A percentile compares a stretch with the other conserved stretches of the same genome.
phyloP scores from a whole-genome alignment of 64 coral and sea anemone species.

The Exaiptasia diaphana region DNA sequence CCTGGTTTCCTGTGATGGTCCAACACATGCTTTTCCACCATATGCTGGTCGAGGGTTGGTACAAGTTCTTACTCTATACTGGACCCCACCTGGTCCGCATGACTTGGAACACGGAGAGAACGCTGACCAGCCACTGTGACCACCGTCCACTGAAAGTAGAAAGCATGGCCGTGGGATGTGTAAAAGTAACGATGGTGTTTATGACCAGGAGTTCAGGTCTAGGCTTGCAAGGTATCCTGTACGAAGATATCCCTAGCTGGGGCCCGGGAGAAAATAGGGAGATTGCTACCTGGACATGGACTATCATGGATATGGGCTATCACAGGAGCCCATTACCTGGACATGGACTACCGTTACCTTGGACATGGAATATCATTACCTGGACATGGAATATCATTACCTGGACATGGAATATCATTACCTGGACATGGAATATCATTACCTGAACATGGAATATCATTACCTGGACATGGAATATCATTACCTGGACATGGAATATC shows the following conservation, averaged over 20 bases:
- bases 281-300: not conserved
- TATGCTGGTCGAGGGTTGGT: slow-evolving; percentile 55
- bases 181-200: not conserved
- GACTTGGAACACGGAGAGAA: slow-evolving; percentile 58
- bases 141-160: slow-evolving; percentile 53
- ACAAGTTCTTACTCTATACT: slow-evolving; percentile 62
- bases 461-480: not conserved
- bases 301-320: not conserved
- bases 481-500: not conserved
- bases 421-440: not conserved
- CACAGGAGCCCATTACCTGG: not conserved
- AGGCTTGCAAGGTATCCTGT: too few species aligned
- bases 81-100: slow-evolving; percentile 52
- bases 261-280: not conserved
- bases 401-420: not conserved
- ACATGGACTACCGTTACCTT: too few species aligned
- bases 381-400: too few species aligned
- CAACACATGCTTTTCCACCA: slow-evolving; percentile 68
- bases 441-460: not conserved
- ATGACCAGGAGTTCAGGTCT: not conserved
- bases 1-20: slow-evolving; percentile 52
- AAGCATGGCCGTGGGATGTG: not conserved
- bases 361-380: too few species aligned
- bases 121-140: slow-evolving; percentile 57
- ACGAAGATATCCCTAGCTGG: not conserved